Conservation (phyloP, 2,797 vertebrate genomes). For the Sciurus carolinensis region DNA sequence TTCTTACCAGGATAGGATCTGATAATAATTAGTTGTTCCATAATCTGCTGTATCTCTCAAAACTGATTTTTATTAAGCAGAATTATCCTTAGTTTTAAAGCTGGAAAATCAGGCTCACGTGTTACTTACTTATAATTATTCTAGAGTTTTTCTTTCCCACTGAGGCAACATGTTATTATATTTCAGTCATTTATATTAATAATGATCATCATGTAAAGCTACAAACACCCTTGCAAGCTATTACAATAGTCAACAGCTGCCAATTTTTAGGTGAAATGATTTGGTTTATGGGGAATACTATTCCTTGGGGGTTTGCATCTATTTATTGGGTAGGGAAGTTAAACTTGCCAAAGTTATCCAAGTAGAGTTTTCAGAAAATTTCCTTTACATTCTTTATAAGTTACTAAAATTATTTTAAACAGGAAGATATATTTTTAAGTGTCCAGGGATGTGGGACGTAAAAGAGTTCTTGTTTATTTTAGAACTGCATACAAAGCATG, state of each 20-base stretch:
- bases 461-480: slow-evolving; percentile 18
- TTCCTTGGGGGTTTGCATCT: background rate
- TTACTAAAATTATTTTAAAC: slow-evolving; percentile 36
- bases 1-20: slow-evolving; percentile 58
- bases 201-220: background rate
- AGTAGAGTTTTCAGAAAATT: slow-evolving; percentile 35
- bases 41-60: slow-evolving; percentile 69
- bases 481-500: background rate
- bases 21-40: slow-evolving; percentile 75
- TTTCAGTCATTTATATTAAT: slow-evolving; percentile 59
- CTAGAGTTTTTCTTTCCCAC: slow-evolving; percentile 57
- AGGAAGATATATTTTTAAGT: background rate
- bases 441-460: background rate
- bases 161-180: background rate
- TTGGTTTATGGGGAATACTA: slow-evolving; percentile 5
- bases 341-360: slow-evolving; percentile 31
- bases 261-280: slow-evolving; percentile 49
- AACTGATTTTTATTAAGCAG: slow-evolving; percentile 68
- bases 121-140: slow-evolving; percentile 67
- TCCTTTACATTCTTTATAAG: background rate
- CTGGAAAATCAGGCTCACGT: background rate
- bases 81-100: slow-evolving; percentile 55
- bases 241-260: slow-evolving; percentile 43
- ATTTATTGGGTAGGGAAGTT: slow-evolving; percentile 29
- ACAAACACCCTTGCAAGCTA: background rate